Base-by-base conservation (phyloP, 2,797 vertebrate species). In the Pipistrellus pipistrellus region DNA sequence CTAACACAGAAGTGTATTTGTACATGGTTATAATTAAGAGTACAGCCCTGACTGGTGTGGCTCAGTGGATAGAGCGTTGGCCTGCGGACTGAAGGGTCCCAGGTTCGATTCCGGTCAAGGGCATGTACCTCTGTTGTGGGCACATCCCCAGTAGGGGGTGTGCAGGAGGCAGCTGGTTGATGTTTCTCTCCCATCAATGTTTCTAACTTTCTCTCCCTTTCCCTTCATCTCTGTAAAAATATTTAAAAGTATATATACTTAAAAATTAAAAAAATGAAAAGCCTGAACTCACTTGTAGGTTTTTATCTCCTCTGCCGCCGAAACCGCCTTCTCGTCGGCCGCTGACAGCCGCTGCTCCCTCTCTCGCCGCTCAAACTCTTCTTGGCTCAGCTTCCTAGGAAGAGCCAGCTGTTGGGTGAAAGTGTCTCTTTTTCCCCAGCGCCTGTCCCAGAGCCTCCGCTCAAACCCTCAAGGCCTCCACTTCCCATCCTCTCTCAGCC, bases 351-450 rank as follows among this genome's bases (percentile, higher is more conserved):
- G 98, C 76, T 97, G 98, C 96, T 99, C 99, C 96, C 99, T 99
- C 96, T 99, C 99, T 75, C 99, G 99, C 20, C 99, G 98, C 95
- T 99, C 99, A 64, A 99, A 98, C 91, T 99, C 99, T 89, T 99
- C 99, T 93, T 99, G 99, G 0, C 99, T 99, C 96, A 99, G 90
- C 96, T 98, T 99, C 98, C 99, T 99, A 98, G 95, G 90, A 32
- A 72, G 83, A 92, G 90, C 21, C 62, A 55, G 27, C 1, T 84
- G 51, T 78, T 85, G 55, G n/a, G 14, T 25, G 7, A 12, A 18
- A 21, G 55, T 20, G 32, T 92, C 64, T 84, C 11, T 11, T 51
- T 25, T 35, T 25, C 30, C 30, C 48, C 55, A 38, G 35, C 21
- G 23, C 14, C n/a, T 8, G 14, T 25, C 25, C 15, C 8, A 64